Base-by-base conservation (phyloP, 2,797 vertebrate species). In the Arremon aurantiirostris region DNA sequence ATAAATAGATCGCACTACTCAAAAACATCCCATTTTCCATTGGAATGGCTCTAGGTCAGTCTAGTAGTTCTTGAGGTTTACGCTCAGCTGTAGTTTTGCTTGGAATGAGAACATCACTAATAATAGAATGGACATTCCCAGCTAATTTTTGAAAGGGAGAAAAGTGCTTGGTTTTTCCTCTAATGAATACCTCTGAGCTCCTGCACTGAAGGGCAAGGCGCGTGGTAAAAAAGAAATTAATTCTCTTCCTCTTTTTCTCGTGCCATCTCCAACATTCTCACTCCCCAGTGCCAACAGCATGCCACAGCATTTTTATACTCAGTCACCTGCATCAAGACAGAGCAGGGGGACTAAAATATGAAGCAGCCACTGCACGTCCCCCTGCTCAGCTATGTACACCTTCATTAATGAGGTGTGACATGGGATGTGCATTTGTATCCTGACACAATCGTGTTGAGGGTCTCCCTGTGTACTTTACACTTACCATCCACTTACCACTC, bases 371-470 rank as follows among this genome's bases (percentile, higher is more conserved):
- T 44, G 44, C 7, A 4, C 20, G 47, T 78, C 30, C 49, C 46
- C 24, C 32, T 23, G 4, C 53, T 83, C 30, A 77, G 34, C 23
- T 68, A 34, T 6, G 14, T 27, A 37, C 5, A 30, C 20, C 28
- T 66, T 87, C 23, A 42, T 63, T 78, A 71, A 32, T 11, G 57
- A 78, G 60, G 37, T 7, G 1, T 8, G 12, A 34, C 4, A 3
- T 52, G 52, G 68, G n/a, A 44, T 42, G 41, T 60, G 57, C 41
- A 86, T 78, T 78, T 90, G 18, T 68, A 56, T 53, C 50, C 49
- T 0, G 0, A 63, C 24, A 66, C 24, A 83, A 89, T 49, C 0
- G 0, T 16, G 19, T 59, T 50, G 72, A 57, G 60, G 19, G 17
- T 85, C 30, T 82, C 56, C 39, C 8, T 28, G 14, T n/a, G 37